Conservation (phyloP, 2,888 invertebrate genomes). For the Chymomyza caudatula region DNA sequence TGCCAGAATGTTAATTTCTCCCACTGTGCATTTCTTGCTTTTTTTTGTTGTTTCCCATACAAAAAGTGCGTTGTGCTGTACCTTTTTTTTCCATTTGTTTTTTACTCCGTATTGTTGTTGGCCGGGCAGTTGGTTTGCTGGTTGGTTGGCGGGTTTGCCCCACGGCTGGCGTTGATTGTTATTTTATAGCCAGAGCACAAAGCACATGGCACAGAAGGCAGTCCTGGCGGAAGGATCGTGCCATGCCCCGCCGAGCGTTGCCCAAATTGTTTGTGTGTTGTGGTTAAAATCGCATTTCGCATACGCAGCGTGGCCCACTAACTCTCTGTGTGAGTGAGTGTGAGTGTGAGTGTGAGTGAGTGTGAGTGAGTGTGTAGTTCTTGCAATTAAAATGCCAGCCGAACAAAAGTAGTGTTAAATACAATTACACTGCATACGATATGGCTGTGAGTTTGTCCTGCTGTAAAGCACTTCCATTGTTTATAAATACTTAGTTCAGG, state of each 20-base stretch:
- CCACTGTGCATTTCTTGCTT: too few relatives aligned
- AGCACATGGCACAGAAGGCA: neutral
- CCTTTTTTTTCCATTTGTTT: constrained; percentile 25
- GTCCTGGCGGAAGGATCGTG: neutral
- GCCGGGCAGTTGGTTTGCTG: constrained; percentile 20
- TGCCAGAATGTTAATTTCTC: too few relatives aligned
- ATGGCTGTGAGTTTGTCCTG: neutral
- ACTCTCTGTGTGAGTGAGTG: neutral
- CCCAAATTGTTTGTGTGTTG: constrained; percentile 64
- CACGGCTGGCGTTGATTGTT: constrained; percentile 70
- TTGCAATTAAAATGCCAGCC: constrained; percentile 58
- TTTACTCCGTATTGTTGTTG: constrained; percentile 37
- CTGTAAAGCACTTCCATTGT: neutral
- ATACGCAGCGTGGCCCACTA: neutral
- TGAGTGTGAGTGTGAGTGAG: neutral
- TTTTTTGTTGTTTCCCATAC: constrained; percentile 24
- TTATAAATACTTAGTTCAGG: neutral
- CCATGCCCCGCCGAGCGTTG: constrained; percentile 24
- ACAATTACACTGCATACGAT: constrained; percentile 23
- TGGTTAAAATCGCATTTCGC: constrained; percentile 68
- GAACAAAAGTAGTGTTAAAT: constrained; percentile 50
- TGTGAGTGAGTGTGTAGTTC: constrained; percentile 26
- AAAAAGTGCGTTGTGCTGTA: constrained; percentile 38
- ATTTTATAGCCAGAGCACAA: constrained; percentile 60
- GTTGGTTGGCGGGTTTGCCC: neutral